A percentile compares a stretch with the other conserved stretches of the same genome.
These are phyloP conservation scores for Solenopsis invicta DNA, from an alignment of 1,140 invertebrate genomes.

Conservation along the genomic window DNA sequence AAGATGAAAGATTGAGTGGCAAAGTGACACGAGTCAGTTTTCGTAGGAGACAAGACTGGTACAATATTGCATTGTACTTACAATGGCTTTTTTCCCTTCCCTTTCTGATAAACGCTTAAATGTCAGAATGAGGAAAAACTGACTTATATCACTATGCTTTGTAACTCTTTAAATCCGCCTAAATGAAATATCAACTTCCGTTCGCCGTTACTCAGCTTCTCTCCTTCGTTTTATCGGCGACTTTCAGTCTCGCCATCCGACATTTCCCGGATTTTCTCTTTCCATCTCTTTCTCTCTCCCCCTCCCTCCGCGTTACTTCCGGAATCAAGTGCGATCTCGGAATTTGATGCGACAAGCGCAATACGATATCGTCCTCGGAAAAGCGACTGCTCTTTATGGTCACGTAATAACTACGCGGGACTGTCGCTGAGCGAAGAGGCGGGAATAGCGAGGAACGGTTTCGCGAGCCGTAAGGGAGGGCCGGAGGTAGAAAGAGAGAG, in stretches of 20 bases:
- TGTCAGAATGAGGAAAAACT: slow-evolving; percentile 1
- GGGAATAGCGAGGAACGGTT: slow-evolving; percentile 17
- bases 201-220: not conserved
- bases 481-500: slow-evolving; percentile 19
- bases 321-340: slow-evolving; percentile 46
- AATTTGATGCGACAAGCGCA: slow-evolving; percentile 72
- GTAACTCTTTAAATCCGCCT: slow-evolving; percentile 32
- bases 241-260: slow-evolving; percentile 19
- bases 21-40: not conserved
- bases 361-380: slow-evolving; percentile 74
- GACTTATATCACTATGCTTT: not conserved
- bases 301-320: slow-evolving; percentile 30
- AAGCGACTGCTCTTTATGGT: slow-evolving; percentile 73
- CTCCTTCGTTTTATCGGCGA: slow-evolving; percentile 36
- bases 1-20: not conserved
- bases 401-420: slow-evolving; percentile 74
- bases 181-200: slow-evolving; percentile 53
- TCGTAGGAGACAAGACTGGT: not conserved
- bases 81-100: not conserved
- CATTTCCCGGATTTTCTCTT: slow-evolving; percentile 31
- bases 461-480: slow-evolving; percentile 15
- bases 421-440: slow-evolving; percentile 40
- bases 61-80: not conserved
- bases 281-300: not conserved
- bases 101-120: not conserved